Conservation (phyloP, 64 coral and sea anemone species). For the Stichodactyla helianthus region DNA sequence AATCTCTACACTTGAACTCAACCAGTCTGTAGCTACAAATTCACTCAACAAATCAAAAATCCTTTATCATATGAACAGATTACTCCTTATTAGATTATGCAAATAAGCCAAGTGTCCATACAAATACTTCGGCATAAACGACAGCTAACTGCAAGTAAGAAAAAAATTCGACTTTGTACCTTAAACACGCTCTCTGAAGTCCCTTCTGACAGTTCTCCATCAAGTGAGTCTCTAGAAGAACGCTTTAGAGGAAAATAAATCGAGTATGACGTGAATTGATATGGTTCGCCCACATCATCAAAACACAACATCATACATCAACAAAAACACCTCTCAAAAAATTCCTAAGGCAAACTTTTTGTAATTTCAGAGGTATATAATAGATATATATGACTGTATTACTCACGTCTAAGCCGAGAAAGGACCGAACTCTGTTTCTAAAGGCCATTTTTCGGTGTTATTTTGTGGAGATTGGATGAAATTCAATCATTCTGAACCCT, state of each 20-base stretch:
- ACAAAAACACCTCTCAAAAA: background rate
- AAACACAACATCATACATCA: background rate
- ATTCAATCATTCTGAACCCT: conserved; percentile 19
- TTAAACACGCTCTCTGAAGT: conserved; percentile 75
- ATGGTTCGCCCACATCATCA: background rate
- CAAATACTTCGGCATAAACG: background rate
- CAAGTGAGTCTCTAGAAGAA: conserved; percentile 47
- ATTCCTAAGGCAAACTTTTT: background rate
- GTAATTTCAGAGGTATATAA: background rate
- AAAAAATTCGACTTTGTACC: conserved; percentile 3
- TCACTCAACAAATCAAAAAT: background rate
- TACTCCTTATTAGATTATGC: background rate
- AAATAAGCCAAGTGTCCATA: background rate
- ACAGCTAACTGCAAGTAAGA: background rate
- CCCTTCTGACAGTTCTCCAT: conserved; percentile 57
- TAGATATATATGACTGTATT: background rate
- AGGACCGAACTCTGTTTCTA: conserved; percentile 62
- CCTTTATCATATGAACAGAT: background rate
- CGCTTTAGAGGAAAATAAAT: background rate
- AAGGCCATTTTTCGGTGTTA: conserved; percentile 43
- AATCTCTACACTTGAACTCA: background rate
- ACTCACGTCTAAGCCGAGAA: conserved; percentile 78
- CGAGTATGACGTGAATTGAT: background rate
- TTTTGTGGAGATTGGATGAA: conserved; percentile 1
- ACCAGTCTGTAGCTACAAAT: background rate